Conservation (phyloP, 1,140 invertebrate genomes). For the Euglossa dilemma region DNA sequence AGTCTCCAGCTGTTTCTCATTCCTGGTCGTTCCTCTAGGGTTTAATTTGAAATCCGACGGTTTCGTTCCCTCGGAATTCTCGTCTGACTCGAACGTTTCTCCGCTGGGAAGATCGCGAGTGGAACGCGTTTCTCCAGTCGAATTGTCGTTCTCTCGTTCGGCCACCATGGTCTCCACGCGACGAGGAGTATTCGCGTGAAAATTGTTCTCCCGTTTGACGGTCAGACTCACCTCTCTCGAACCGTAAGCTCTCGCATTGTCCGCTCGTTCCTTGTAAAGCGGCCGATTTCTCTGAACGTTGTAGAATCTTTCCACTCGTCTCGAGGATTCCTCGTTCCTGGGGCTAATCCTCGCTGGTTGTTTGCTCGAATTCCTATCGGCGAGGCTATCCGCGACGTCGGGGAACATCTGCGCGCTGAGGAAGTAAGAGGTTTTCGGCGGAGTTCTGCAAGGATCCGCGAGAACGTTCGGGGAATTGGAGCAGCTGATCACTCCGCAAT, state of each 20-base stretch:
- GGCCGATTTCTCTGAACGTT: not conserved
- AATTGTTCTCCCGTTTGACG: not conserved
- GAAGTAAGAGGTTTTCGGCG: slow-evolving; percentile 15
- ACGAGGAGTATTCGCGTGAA: not conserved
- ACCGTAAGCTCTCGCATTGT: not conserved
- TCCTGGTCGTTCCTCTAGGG: too few species aligned
- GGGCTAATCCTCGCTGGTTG: not conserved
- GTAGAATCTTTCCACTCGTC: not conserved
- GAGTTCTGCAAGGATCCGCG: not conserved
- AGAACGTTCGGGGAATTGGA: not conserved
- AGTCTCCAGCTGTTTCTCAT: not conserved
- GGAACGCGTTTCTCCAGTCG: not conserved
- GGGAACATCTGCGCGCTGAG: not conserved
- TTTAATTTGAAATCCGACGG: not conserved
- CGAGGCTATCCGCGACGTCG: not conserved
- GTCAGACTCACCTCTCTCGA: not conserved
- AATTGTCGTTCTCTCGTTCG: slow-evolving; percentile 24
- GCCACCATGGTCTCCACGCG: not conserved
- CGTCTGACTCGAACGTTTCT: not conserved
- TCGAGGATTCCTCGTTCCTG: not conserved
- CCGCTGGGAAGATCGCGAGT: not conserved
- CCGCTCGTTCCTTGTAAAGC: too few species aligned
- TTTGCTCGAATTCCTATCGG: too few species aligned
- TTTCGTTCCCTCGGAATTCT: not conserved
- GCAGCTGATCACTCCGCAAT: slow-evolving; percentile 64